These are phyloP conservation scores for Bucorvus abyssinicus DNA, from an alignment of 2,797 vertebrate species.

Conservation along the genomic window DNA sequence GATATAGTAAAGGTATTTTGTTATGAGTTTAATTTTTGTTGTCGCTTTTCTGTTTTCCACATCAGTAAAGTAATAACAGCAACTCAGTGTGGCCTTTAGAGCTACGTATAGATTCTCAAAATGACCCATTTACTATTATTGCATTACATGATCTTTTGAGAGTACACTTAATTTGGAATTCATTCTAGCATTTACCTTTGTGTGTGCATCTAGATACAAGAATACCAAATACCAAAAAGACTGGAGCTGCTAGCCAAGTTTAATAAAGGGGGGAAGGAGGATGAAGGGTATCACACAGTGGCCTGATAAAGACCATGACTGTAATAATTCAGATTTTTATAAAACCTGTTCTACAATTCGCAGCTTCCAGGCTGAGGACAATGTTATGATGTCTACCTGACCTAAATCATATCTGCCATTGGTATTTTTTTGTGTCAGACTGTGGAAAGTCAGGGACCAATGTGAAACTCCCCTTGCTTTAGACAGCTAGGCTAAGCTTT, in stretches of 20 bases:
- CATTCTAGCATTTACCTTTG: neutral
- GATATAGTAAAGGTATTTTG: neutral
- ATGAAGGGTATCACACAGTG: neutral
- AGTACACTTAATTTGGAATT: neutral
- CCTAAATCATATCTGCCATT: neutral
- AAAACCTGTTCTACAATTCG: neutral
- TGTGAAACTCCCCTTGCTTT: neutral
- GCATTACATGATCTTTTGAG: neutral
- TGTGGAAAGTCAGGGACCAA: neutral
- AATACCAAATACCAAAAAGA: neutral
- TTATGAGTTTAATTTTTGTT: neutral
- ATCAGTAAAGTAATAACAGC: neutral
- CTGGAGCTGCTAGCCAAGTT: neutral
- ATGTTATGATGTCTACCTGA: neutral
- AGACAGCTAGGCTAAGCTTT: neutral
- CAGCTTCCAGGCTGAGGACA: neutral
- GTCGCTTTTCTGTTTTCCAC: neutral
- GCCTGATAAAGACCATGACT: neutral
- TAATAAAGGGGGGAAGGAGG: neutral
- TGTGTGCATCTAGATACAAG: neutral
- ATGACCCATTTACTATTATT: neutral
- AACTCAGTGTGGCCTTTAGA: neutral
- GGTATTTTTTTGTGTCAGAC: neutral
- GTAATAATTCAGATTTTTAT: neutral
- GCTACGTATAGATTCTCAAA: neutral